phyloP scores from a whole-genome alignment of 2,797 vertebrate species.

The Gephyroberyx darwinii region DNA sequence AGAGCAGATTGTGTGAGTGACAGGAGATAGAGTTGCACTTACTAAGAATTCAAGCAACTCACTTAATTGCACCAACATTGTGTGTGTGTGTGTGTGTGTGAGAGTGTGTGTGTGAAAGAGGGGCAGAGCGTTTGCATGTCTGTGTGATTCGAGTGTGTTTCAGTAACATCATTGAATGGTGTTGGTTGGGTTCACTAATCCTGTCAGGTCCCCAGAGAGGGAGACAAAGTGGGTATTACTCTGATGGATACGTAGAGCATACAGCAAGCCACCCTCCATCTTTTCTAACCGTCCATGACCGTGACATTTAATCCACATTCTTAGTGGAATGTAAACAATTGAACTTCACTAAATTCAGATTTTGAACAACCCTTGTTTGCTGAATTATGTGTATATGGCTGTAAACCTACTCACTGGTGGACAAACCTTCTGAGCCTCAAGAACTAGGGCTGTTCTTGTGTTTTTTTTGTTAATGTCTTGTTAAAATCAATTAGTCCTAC shows the following conservation, averaged over 20 bases:
- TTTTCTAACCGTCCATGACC: not conserved
- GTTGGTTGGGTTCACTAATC: slow-evolving; percentile 20
- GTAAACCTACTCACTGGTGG: slow-evolving; percentile 20
- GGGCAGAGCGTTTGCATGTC: slow-evolving; percentile 25
- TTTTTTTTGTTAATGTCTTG: too few relatives aligned
- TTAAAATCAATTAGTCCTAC: not conserved
- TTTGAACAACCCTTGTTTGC: slow-evolving; percentile 6
- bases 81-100: not conserved
- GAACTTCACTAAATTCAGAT: not conserved
- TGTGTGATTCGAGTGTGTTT: slow-evolving; percentile 1
- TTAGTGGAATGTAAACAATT: not conserved
- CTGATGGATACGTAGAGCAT: slow-evolving; percentile 30
- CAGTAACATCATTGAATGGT: slow-evolving; percentile 47
- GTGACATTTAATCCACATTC: not conserved
- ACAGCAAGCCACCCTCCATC: slow-evolving; percentile 6
- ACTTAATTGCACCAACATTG: slow-evolving; percentile 19
- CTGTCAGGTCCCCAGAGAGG: slow-evolving; percentile 18
- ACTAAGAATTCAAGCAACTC: slow-evolving; percentile 8
- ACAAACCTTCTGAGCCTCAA: slow-evolving; percentile 60
- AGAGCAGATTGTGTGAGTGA: slow-evolving; percentile 71
- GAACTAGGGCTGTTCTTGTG: slow-evolving; percentile 4
- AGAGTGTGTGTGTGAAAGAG: not conserved
- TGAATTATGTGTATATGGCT: slow-evolving; percentile 46
- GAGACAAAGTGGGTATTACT: slow-evolving; percentile 1
- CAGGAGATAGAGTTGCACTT: slow-evolving; percentile 36